These are phyloP conservation scores for Istiophorus platypterus DNA, from an alignment of 2,113 vertebrate genomes.

Conservation along the genomic window DNA sequence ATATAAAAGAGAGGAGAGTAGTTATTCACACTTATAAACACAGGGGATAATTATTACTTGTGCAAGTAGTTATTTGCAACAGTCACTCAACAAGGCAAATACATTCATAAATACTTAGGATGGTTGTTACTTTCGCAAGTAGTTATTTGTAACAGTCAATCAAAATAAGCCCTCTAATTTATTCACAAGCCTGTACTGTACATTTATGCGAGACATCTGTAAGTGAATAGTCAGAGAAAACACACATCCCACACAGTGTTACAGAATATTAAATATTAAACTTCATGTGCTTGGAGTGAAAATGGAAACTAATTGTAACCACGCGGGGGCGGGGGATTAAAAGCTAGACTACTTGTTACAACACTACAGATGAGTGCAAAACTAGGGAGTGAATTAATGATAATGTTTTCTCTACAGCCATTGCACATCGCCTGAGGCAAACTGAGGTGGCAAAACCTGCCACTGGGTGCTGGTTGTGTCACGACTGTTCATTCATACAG, in stretches of 20 bases:
- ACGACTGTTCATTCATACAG: slow-evolving; percentile 18
- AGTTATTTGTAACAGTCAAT: slow-evolving; percentile 15
- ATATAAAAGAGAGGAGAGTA: slow-evolving; percentile 54
- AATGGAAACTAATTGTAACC: background rate
- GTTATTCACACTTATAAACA: slow-evolving; percentile 37
- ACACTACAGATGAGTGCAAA: background rate
- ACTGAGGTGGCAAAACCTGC: slow-evolving; percentile 40
- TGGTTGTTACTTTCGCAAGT: background rate
- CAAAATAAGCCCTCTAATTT: slow-evolving; percentile 33
- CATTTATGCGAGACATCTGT: background rate
- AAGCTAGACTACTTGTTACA: background rate
- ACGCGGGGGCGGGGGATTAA: background rate
- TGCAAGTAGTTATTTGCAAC: slow-evolving; percentile 5
- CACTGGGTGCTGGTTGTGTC: background rate
- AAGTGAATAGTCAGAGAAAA: background rate
- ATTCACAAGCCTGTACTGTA: slow-evolving; percentile 8
- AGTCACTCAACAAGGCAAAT: slow-evolving; percentile 23
- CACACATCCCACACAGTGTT: slow-evolving; percentile 1
- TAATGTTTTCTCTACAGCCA: slow-evolving; percentile 33
- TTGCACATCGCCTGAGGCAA: slow-evolving; percentile 17
- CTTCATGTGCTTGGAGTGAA: background rate
- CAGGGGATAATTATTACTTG: background rate
- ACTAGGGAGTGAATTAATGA: slow-evolving; percentile 43
- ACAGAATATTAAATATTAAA: slow-evolving; percentile 42
- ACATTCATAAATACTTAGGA: slow-evolving; percentile 4